A percentile compares a stretch with the other conserved stretches of the same genome.
phyloP scores from a whole-genome alignment of 2,797 vertebrate species.

The Rhinogobio ventralis region DNA sequence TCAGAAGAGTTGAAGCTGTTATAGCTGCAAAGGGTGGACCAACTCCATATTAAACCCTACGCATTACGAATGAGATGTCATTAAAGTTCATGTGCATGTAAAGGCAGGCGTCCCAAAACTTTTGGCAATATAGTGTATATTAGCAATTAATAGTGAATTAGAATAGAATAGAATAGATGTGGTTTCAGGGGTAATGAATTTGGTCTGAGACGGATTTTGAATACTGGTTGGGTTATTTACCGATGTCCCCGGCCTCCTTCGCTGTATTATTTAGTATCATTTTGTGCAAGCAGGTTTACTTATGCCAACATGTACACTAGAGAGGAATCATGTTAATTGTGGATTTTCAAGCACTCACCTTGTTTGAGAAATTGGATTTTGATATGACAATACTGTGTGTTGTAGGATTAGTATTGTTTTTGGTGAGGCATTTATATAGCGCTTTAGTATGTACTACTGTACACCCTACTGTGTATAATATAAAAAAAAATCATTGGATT shows the following conservation, averaged over 20 bases:
- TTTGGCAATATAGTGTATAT: no score
- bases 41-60: no score
- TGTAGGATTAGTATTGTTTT: neutral
- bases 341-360: neutral
- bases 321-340: neutral
- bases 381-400: neutral
- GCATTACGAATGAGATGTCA: no score
- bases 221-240: neutral
- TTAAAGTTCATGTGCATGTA: no score
- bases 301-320: neutral
- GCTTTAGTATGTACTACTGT: no score
- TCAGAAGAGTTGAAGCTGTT: no score
- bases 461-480: no score
- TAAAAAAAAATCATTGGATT: neutral
- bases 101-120: no score
- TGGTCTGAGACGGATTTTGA: neutral
- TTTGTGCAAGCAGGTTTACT: neutral
- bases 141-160: neutral
- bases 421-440: no score
- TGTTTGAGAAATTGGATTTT: neutral
- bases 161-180: neutral
- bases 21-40: no score
- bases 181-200: neutral
- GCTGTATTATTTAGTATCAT: neutral
- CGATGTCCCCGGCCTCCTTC: neutral